These are phyloP conservation scores for Sclerodermus sp. DNA, from an alignment of 2,888 invertebrate genomes.

Conservation along the genomic window DNA sequence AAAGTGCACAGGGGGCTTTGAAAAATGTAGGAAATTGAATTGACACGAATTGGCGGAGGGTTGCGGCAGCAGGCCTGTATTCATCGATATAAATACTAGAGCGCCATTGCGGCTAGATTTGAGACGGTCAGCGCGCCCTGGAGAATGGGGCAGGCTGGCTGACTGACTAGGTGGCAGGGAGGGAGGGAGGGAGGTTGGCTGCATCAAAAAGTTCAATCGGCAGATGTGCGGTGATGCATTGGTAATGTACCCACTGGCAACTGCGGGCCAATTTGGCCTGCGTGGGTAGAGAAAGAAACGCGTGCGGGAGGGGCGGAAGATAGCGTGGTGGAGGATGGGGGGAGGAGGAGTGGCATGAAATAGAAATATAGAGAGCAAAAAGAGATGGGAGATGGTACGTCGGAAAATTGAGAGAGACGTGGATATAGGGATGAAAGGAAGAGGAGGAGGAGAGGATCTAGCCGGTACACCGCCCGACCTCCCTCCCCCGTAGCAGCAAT, in stretches of 20 bases:
- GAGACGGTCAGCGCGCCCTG: neutral
- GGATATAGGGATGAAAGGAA: neutral
- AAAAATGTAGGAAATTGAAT: constrained; percentile 20
- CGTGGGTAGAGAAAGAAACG: neutral
- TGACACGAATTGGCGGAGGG: constrained; percentile 19
- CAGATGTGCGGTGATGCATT: constrained; percentile 33
- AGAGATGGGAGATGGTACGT: neutral
- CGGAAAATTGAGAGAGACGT: too few species aligned
- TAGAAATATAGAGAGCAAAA: neutral
- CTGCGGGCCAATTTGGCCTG: constrained; percentile 28
- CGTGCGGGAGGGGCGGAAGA: neutral
- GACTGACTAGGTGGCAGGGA: neutral
- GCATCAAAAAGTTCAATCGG: constrained; percentile 36
- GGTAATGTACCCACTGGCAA: constrained; percentile 29
- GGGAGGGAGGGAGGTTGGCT: constrained; percentile 5
- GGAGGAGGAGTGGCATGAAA: neutral
- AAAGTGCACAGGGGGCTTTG: neutral
- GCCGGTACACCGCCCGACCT: neutral
- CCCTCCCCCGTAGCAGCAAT: constrained; percentile 32
- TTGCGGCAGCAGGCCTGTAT: too few species aligned
- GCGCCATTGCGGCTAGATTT: neutral
- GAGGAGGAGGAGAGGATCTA: neutral
- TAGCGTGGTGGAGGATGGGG: neutral
- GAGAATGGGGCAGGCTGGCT: too few species aligned
- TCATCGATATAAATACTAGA: constrained; percentile 26